phyloP scores from a whole-genome alignment of 2,888 invertebrate species.

The Isoperla grammatica region DNA sequence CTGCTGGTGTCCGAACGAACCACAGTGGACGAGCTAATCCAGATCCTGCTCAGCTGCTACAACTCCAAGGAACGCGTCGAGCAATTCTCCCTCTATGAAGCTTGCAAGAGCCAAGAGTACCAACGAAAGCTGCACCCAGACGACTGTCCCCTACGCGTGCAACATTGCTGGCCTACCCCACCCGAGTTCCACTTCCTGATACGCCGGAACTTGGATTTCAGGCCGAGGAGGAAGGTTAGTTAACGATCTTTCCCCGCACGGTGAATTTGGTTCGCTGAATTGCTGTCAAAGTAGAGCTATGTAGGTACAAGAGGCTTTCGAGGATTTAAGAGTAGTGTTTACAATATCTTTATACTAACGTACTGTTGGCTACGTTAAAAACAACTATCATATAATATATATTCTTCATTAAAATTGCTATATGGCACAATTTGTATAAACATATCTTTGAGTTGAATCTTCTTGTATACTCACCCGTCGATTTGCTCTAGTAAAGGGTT shows the following conservation, averaged over 20 bases:
- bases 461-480: too few relatives aligned
- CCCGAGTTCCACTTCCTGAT: conserved; percentile 76
- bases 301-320: too few relatives aligned
- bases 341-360: too few relatives aligned
- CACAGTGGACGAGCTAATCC: conserved; percentile 80
- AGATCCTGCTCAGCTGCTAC: conserved; percentile 78
- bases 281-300: too few relatives aligned
- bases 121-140: conserved; percentile 84
- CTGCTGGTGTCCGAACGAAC: conserved; percentile 84
- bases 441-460: too few relatives aligned
- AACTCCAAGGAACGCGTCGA: conserved; percentile 77
- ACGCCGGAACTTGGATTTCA: conserved; percentile 72
- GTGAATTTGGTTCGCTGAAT: too few relatives aligned
- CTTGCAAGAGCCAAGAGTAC: conserved; percentile 73
- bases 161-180: conserved; percentile 60
- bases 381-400: too few relatives aligned
- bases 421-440: too few relatives aligned
- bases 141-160: conserved; percentile 76
- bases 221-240: conserved; percentile 48
- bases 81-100: conserved; percentile 82
- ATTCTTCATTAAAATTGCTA: too few relatives aligned
- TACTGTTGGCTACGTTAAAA: too few relatives aligned
- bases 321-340: background rate
- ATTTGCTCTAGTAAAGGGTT: too few relatives aligned
- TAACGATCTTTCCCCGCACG: conserved; percentile 22